These are phyloP conservation scores for Homarus americanus DNA, from an alignment of 1,140 invertebrate genomes.

Conservation along the genomic window DNA sequence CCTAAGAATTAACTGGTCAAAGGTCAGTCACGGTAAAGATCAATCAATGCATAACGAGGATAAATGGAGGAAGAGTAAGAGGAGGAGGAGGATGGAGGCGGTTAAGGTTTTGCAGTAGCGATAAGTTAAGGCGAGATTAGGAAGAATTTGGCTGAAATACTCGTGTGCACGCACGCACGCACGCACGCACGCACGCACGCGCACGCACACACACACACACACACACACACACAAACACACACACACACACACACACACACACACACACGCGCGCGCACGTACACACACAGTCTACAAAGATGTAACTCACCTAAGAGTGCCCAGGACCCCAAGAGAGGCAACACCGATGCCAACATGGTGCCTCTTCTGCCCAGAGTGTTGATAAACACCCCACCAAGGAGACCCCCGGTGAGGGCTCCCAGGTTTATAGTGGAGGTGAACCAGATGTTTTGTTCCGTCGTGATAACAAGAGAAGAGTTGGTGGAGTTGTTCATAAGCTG, in stretches of 20 bases:
- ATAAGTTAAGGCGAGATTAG: no score
- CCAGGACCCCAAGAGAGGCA: slow-evolving; percentile 89
- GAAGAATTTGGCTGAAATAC: no score
- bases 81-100: no score
- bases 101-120: no score
- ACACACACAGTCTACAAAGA: not conserved
- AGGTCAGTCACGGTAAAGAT: no score
- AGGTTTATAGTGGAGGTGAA: slow-evolving; percentile 55
- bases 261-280: not conserved
- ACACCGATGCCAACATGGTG: slow-evolving; percentile 84
- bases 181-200: slow-evolving; percentile 19
- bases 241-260: slow-evolving; percentile 3
- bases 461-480: not conserved
- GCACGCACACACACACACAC: slow-evolving; percentile 29
- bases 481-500: not conserved
- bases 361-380: slow-evolving; percentile 84
- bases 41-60: no score
- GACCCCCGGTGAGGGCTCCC: slow-evolving; percentile 83
- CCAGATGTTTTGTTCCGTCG: slow-evolving; percentile 45
- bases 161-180: slow-evolving; percentile 14
- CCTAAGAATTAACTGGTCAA: no score
- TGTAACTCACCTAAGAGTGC: slow-evolving; percentile 81
- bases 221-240: no score
- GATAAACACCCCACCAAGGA: slow-evolving; percentile 83
- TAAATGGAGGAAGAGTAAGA: no score